Evolutionary conservation across 2,888 invertebrate genomes (phyloP), one percentile per base, ranked within the genome.

Genomic region (Bruchidius siliquastri): DNA sequence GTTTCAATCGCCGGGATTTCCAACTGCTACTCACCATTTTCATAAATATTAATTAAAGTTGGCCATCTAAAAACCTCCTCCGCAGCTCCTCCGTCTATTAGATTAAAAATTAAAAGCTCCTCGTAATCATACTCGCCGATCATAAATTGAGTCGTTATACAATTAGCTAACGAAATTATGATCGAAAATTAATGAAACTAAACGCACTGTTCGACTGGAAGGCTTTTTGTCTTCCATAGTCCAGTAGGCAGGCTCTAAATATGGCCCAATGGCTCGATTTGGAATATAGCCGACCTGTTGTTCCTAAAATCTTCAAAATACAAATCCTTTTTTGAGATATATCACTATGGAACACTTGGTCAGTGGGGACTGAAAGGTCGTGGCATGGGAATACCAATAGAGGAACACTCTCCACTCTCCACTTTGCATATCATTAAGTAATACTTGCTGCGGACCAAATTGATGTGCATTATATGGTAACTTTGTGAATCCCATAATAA

Each of bases 131-230:
- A 22, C 30, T 68, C 72, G 26, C 26, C 70, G 70, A 72, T 70
- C 74, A 72, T 72, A 70, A 74, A 74, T 74, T 74, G 49, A 49
- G 49, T 73, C 73, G 22, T 22, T 73, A 71, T 71, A 71, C 73
- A 71, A 73, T 73, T 73, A 73, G 71, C 69, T 67, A 71, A 73
- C 70, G 73, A 73, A 73, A 73, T 73, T 68, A 71, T 71, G 67
- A 73, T 73, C 68, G 67, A 30, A 69, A 71, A 73, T 73, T 73
- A 73, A 73, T 73, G 73, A 71, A 73, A 71, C 71, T 69, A 67
- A 73, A 71, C 22, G 71, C 49, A 49, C 49, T 49, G 49, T 49
- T 49, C 49, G 49, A 49, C 49, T 49, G 49, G 49, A 3, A 49
- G 18, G 49, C 49, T 49, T 49, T 49, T 49, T 49, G 49, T 13